These are phyloP conservation scores for Berghia stephanieae DNA, from an alignment of 1,140 invertebrate genomes.

Conservation along the genomic window DNA sequence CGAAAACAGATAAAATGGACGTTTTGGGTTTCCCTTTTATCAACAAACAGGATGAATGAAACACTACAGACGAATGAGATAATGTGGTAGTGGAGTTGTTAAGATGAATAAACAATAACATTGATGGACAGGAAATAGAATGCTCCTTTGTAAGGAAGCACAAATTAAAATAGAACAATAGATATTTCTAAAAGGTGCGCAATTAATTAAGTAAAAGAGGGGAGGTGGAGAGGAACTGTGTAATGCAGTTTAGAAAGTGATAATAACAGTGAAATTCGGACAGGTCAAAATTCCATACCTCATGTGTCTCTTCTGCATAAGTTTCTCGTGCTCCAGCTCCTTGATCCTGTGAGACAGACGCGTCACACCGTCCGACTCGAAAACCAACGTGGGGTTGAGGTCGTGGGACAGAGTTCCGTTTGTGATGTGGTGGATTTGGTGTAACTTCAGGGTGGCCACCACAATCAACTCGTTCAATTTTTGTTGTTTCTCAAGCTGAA, in stretches of 20 bases:
- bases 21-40: too few relatives aligned
- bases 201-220: neutral
- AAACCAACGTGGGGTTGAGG: conserved; percentile 73
- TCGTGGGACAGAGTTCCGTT: conserved; percentile 67
- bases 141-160: too few relatives aligned
- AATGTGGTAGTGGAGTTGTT: too few relatives aligned
- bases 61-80: too few relatives aligned
- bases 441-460: conserved; percentile 73
- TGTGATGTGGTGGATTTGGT: conserved; percentile 75
- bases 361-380: conserved; percentile 71
- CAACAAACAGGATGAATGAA: too few relatives aligned
- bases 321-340: conserved; percentile 74
- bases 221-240: neutral
- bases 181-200: too few relatives aligned
- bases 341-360: conserved; percentile 73
- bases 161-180: too few relatives aligned
- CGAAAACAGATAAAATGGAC: too few relatives aligned
- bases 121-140: too few relatives aligned
- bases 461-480: conserved; percentile 76
- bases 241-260: neutral
- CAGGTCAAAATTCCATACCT: conserved; percentile 66
- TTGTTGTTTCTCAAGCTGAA: conserved; percentile 75
- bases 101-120: too few relatives aligned
- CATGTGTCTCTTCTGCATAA: conserved; percentile 71
- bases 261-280: neutral